phyloP scores from a whole-genome alignment of 2,113 vertebrate genomes.

The Hypanus sabinus region DNA sequence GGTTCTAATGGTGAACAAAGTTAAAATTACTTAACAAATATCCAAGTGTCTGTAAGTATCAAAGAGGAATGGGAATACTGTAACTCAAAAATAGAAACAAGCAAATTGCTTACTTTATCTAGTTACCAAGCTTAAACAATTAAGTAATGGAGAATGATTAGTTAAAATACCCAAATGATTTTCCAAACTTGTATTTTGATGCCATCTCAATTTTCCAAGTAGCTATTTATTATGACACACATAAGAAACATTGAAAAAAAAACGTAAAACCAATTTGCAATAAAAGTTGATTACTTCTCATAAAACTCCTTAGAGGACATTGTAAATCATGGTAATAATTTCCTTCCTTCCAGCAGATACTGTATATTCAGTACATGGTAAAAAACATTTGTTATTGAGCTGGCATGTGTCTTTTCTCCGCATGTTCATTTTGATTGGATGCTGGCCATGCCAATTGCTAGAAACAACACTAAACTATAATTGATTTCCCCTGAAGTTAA shows the following conservation, averaged over 20 bases:
- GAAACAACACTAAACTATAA: neutral
- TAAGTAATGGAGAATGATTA: neutral
- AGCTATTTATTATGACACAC: neutral
- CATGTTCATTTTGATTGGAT: neutral
- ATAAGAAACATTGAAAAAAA: neutral
- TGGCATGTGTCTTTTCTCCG: neutral
- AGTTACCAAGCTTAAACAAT: neutral
- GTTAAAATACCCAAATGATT: neutral
- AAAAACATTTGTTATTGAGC: neutral
- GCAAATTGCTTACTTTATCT: neutral
- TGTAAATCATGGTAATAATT: neutral
- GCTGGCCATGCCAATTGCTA: neutral
- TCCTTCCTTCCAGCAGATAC: neutral
- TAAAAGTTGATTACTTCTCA: neutral
- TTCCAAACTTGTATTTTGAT: neutral
- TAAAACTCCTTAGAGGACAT: neutral
- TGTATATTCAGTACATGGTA: neutral
- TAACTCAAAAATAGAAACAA: neutral
- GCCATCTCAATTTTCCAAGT: neutral
- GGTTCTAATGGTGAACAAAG: neutral
- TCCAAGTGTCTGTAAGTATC: neutral
- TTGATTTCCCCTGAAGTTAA: neutral
- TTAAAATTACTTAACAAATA: neutral
- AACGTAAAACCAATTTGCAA: neutral
- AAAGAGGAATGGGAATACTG: neutral